Evolutionary conservation across 2,888 invertebrate genomes (phyloP).

Genomic region (Hypomecis atomaria): DNA sequence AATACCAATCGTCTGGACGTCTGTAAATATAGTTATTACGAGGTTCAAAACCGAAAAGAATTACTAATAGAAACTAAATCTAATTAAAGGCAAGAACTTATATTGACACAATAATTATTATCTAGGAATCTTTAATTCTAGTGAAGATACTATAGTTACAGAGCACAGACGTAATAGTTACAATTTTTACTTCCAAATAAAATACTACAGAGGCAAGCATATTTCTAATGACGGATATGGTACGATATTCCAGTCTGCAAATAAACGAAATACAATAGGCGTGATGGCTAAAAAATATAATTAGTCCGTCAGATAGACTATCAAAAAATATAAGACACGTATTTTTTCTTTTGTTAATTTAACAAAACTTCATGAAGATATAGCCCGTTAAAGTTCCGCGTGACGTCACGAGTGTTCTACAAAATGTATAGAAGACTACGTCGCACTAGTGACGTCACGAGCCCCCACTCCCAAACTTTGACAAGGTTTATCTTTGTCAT

Average conservation of each 20-base stretch:
- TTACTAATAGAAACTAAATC: conserved; percentile 5
- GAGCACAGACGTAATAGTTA: conserved; percentile 22
- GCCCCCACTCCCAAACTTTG: no score
- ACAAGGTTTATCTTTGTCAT: no score
- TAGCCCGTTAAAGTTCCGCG: no score
- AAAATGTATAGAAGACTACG: no score
- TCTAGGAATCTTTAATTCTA: neutral
- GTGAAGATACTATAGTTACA: conserved; percentile 13
- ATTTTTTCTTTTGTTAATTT: no score
- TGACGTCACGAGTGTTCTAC: no score
- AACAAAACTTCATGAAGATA: no score
- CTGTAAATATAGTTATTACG: conserved; percentile 29
- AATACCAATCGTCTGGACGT: conserved; percentile 20
- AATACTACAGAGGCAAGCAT: conserved; percentile 16
- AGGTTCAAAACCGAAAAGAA: neutral
- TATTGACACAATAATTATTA: neutral
- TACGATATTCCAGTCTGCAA: conserved; percentile 30
- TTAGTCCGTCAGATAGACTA: no score
- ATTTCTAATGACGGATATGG: conserved; percentile 32
- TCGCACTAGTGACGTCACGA: no score
- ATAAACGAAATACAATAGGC: no score
- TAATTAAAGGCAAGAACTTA: conserved; percentile 16
- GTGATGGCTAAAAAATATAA: no score
- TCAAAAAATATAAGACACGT: no score
- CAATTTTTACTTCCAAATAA: conserved; percentile 22